These are phyloP conservation scores for Sinopyrophorus schimmeli DNA, from an alignment of 2,888 invertebrate genomes.

Conservation along the genomic window DNA sequence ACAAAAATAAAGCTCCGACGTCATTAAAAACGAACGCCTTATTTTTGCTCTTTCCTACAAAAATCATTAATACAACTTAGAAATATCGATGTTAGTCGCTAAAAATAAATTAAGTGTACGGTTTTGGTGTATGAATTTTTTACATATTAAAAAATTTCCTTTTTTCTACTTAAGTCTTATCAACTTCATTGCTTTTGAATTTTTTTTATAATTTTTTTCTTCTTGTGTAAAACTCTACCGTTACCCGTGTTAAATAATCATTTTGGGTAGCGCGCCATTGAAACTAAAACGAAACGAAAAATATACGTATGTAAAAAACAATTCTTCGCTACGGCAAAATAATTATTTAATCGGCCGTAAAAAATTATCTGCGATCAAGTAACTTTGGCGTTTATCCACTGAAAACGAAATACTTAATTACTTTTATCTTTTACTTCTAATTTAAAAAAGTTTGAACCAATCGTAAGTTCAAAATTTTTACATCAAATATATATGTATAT, in stretches of 20 bases:
- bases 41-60: too few relatives aligned
- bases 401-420: slow-evolving; percentile 2
- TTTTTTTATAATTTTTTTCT: slow-evolving; percentile 11
- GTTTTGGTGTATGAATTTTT: slow-evolving; percentile 10
- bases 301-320: too few relatives aligned
- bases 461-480: slow-evolving; percentile 4
- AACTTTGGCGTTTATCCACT: slow-evolving; percentile 19
- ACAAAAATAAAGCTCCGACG: slow-evolving; percentile 21
- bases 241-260: too few relatives aligned
- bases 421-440: too few relatives aligned
- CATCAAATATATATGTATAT: slow-evolving; percentile 13
- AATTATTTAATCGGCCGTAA: too few relatives aligned
- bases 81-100: slow-evolving; percentile 3
- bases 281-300: too few relatives aligned
- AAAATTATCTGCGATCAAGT: too few relatives aligned
- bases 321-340: too few relatives aligned
- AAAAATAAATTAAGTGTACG: slow-evolving; percentile 1
- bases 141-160: not conserved
- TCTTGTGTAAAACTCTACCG: too few relatives aligned
- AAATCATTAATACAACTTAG: not conserved
- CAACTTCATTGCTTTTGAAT: slow-evolving; percentile 24
- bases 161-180: slow-evolving; percentile 18
- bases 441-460: slow-evolving; percentile 7
- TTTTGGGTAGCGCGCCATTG: too few relatives aligned
- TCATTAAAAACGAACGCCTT: too few relatives aligned